Evolutionary conservation across 2,113 vertebrate genomes (phyloP).

Genomic region (Upupa epops): DNA sequence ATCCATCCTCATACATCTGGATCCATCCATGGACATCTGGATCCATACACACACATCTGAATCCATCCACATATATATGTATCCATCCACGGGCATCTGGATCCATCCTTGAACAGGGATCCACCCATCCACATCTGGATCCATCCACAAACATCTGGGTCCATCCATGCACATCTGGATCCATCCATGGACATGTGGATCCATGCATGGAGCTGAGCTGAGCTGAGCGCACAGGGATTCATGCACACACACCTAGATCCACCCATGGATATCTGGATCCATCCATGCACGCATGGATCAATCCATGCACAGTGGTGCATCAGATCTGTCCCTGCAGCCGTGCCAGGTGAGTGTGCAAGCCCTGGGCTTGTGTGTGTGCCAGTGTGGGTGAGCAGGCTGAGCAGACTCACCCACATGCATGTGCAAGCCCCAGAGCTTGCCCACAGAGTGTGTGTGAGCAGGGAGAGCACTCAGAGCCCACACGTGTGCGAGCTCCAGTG

Average conservation of each 20-base stretch:
- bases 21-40: rapidly evolving
- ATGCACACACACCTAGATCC: rapidly evolving
- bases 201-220: too few species aligned
- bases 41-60: rapidly evolving
- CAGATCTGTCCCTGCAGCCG: background rate
- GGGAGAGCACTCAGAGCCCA: background rate
- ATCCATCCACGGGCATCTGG: rapidly evolving
- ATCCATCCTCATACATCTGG: rapidly evolving
- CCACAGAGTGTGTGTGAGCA: background rate
- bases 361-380: background rate
- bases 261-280: background rate
- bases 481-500: rapidly evolving
- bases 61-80: rapidly evolving
- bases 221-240: too few species aligned
- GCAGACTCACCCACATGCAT: background rate
- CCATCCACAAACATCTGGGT: rapidly evolving
- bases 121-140: rapidly evolving
- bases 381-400: background rate
- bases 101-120: background rate
- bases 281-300: background rate
- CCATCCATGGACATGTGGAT: rapidly evolving
- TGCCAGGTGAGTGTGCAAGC: background rate
- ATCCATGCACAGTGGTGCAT: background rate
- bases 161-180: too few species aligned
- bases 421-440: background rate